These are phyloP conservation scores for Hucho hucho DNA, from an alignment of 2,113 vertebrate genomes.

Conservation along the genomic window DNA sequence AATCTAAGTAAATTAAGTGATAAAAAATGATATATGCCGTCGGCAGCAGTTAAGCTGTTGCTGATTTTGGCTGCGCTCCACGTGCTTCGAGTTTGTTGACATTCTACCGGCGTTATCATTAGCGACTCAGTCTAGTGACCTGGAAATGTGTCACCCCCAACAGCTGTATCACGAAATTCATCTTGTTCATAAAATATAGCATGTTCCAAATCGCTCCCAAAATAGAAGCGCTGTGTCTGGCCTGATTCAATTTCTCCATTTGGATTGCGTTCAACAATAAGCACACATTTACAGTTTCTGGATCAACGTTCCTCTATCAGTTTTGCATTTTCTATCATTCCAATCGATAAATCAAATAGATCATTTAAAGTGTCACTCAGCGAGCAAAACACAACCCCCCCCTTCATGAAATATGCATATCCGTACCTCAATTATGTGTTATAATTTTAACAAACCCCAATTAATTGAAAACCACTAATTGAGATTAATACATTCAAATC, in stretches of 20 bases:
- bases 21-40: neutral
- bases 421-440: neutral
- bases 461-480: neutral
- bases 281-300: too few species aligned
- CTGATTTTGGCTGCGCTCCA: neutral
- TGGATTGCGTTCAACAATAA: too few species aligned
- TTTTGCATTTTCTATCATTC: too few species aligned
- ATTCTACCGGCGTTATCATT: neutral
- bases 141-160: constrained; percentile 51
- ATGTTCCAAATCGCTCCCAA: too few species aligned
- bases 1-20: neutral
- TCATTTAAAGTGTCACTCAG: neutral
- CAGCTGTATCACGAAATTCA: too few species aligned
- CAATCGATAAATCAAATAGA: too few species aligned
- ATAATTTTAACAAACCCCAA: constrained; percentile 2
- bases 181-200: too few species aligned
- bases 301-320: too few species aligned
- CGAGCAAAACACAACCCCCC: neutral
- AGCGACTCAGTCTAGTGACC: constrained; percentile 22
- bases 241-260: too few species aligned
- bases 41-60: neutral
- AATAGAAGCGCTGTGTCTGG: too few species aligned
- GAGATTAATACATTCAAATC: neutral
- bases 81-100: neutral
- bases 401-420: neutral